phyloP scores from a whole-genome alignment of 1,140 invertebrate genomes.

The Saccostrea cuccullata region DNA sequence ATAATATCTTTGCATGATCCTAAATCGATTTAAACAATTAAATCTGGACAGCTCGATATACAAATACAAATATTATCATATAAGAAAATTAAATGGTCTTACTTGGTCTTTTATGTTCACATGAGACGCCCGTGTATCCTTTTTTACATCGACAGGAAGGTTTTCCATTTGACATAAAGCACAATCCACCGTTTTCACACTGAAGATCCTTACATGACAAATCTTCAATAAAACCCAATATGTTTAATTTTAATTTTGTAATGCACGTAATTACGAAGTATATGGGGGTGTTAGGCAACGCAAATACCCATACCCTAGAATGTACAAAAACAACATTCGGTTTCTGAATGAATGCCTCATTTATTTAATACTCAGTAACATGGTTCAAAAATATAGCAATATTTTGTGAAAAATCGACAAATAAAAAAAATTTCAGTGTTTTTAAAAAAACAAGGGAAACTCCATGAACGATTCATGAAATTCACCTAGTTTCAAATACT shows the following conservation, averaged over 20 bases:
- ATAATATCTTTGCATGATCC: neutral
- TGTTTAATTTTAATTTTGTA: neutral
- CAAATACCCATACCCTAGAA: too few relatives aligned
- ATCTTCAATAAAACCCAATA: neutral
- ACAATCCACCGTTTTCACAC: neutral
- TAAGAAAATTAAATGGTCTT: neutral
- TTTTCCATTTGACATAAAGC: neutral
- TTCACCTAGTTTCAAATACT: too few relatives aligned
- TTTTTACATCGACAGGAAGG: neutral
- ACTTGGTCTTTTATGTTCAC: neutral
- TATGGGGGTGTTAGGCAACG: neutral
- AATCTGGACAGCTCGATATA: too few relatives aligned
- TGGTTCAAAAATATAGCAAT: too few relatives aligned
- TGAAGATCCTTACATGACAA: neutral
- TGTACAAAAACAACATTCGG: too few relatives aligned
- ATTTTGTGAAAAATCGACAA: too few relatives aligned
- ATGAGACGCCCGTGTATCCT: neutral
- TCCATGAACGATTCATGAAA: too few relatives aligned
- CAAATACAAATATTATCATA: too few relatives aligned
- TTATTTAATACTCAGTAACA: too few relatives aligned
- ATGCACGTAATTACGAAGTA: neutral
- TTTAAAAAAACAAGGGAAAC: too few relatives aligned
- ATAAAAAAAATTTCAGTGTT: too few relatives aligned
- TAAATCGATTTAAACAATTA: neutral
- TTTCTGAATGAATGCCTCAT: too few relatives aligned